Conservation (phyloP, 2,113 vertebrate genomes). For the Rhabdomys dilectus region DNA sequence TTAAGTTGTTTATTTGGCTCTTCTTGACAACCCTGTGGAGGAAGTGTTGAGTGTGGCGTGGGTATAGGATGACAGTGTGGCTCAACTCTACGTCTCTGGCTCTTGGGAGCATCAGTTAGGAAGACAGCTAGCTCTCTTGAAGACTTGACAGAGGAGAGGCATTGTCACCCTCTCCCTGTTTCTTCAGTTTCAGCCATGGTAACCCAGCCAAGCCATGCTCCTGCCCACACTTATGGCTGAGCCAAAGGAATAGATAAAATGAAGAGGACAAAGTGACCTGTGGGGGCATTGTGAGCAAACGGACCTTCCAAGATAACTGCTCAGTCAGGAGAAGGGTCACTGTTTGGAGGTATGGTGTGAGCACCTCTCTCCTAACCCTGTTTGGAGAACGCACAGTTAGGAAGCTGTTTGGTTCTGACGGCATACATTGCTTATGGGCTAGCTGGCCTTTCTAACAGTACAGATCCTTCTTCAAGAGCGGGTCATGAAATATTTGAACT, state of each 20-base stretch:
- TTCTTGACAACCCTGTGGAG: not conserved
- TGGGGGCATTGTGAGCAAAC: not conserved
- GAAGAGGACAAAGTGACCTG: not conserved
- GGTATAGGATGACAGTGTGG: rapidly evolving
- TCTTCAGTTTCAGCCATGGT: not conserved
- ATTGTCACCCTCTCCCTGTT: not conserved
- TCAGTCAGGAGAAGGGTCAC: not conserved
- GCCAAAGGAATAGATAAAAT: not conserved
- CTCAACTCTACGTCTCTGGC: rapidly evolving
- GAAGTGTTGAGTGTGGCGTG: not conserved
- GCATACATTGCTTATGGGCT: not conserved
- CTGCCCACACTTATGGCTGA: not conserved
- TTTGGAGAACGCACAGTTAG: not conserved
- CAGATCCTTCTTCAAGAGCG: not conserved
- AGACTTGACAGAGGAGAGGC: not conserved
- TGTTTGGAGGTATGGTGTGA: not conserved
- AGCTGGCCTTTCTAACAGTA: not conserved
- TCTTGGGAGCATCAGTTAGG: not conserved
- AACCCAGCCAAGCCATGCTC: not conserved
- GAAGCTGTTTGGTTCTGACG: not conserved
- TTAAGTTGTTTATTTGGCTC: not conserved
- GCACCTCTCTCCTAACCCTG: not conserved
- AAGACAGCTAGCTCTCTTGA: not conserved
- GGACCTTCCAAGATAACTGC: not conserved
- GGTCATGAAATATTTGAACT: not conserved